Conservation (phyloP, 2,113 vertebrate species). For the Neoarius graeffei region DNA sequence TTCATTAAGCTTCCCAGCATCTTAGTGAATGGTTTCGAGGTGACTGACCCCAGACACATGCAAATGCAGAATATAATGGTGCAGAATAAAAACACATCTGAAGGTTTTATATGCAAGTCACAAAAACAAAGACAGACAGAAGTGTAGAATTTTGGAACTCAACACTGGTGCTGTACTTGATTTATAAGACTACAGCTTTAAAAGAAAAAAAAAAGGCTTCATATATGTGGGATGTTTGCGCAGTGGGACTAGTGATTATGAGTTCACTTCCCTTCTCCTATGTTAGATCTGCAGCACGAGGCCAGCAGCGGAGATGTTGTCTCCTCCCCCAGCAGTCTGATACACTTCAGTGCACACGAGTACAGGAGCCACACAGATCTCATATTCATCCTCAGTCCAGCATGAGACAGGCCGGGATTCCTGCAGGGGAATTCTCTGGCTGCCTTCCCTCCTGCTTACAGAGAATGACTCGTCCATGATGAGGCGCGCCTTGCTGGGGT, state of each 20-base stretch:
- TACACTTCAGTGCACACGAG: constrained; percentile 83
- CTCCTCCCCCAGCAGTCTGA: constrained; percentile 82
- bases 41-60: constrained; percentile 4
- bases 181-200: neutral
- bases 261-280: constrained; percentile 4
- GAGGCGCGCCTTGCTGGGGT: constrained; percentile 79
- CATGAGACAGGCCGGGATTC: constrained; percentile 79
- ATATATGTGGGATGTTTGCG: constrained; percentile 16
- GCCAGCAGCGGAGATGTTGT: constrained; percentile 82
- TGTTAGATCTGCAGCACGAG: constrained; percentile 79
- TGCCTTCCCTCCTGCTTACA: constrained; percentile 74
- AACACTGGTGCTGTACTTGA: constrained; percentile 28
- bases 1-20: constrained; percentile 13
- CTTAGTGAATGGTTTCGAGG: neutral
- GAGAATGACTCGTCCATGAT: constrained; percentile 85
- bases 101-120: neutral
- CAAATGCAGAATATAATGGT: neutral
- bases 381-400: constrained; percentile 77
- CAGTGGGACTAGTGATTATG: neutral
- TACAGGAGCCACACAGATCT: constrained; percentile 82
- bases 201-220: neutral
- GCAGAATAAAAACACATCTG: neutral
- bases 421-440: constrained; percentile 75
- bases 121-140: neutral
- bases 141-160: constrained; percentile 10